Evolutionary conservation across 1,140 invertebrate species (phyloP).

Genomic region (Bradynema listronoti): DNA sequence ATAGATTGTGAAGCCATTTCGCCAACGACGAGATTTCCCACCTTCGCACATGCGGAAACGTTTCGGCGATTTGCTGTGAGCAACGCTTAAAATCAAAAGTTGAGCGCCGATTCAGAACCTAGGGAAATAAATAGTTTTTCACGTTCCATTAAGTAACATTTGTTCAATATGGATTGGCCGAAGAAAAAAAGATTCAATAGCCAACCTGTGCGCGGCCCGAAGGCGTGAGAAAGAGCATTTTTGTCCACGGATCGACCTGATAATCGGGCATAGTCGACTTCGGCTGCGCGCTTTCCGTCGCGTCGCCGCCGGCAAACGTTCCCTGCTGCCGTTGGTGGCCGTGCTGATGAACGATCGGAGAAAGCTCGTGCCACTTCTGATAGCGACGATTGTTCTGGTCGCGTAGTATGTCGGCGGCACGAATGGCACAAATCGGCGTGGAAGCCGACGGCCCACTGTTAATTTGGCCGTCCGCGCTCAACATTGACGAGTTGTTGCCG

Average conservation of each 20-base stretch:
- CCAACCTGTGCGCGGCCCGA: slow-evolving; percentile 22
- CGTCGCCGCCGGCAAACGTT: background rate
- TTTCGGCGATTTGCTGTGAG: slow-evolving; percentile 23
- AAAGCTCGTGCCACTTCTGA: too few species aligned
- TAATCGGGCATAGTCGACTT: slow-evolving; percentile 19
- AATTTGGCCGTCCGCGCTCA: too few species aligned
- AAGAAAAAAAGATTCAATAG: too few species aligned
- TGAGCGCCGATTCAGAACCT: slow-evolving; percentile 23
- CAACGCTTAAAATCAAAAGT: slow-evolving; percentile 19
- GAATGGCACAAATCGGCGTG: too few species aligned
- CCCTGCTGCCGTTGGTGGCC: too few species aligned
- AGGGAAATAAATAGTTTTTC: background rate
- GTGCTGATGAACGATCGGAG: too few species aligned
- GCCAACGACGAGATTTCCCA: slow-evolving; percentile 23
- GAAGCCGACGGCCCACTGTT: too few species aligned
- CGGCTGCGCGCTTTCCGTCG: slow-evolving; percentile 1
- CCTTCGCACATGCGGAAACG: slow-evolving; percentile 17
- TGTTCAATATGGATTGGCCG: too few species aligned
- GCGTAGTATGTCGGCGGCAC: too few species aligned
- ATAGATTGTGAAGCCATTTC: slow-evolving; percentile 14
- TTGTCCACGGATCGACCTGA: slow-evolving; percentile 24
- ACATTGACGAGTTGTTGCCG: too few species aligned
- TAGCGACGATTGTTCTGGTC: too few species aligned
- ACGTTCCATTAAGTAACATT: background rate
- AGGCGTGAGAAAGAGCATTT: slow-evolving; percentile 28